Base-by-base conservation (phyloP, 2,113 vertebrate species). In the Narcine bancroftii region DNA sequence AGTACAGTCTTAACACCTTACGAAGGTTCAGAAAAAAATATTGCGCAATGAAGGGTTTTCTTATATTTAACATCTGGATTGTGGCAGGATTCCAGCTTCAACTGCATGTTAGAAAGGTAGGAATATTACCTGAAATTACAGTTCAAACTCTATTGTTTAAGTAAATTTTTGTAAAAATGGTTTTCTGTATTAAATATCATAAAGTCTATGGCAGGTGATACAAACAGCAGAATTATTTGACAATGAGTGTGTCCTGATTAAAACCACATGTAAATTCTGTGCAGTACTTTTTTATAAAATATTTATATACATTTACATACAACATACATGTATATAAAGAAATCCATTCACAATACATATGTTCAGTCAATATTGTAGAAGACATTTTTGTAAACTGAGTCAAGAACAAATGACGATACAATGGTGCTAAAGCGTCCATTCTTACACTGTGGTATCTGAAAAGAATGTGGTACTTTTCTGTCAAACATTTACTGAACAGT, bases 221-320 rank as follows among this genome's bases (percentile, higher is more conserved):
- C 95, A 96, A 97, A 98, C 96, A 96, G 95, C 95, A 97, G 96
- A 96, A 97, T 96, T 94, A 96, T 96, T 95, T 95, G 95, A 97
- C 96, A 96, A 95, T 95, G 95, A 96, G 96, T 97, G 95, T 97
- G 96, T 96, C 96, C 94, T 93, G 96, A 96, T 96, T 97, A 96
- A 97, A 94, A 95, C 96, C 97, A 98, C 95, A 97, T 97, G 98
- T 96, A 96, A 96, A 95, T 97, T 97, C 95, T 97, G 97, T 95
- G 95, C 96, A 96, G 94, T 95, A 96, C 97, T 96, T 95, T 94
- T 95, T 93, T 96, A 93, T 95, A 94, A 95, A 89, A 96, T 98
- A 98, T 99, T 97, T 99, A 99, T 99, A 98, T 97, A 96, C 95
- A 97, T 99, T 97, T 99, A 99, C 98, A 97, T 93, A 95, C 94